phyloP scores from a whole-genome alignment of 2,888 invertebrate species.

The Psylliodes chrysocephalus region DNA sequence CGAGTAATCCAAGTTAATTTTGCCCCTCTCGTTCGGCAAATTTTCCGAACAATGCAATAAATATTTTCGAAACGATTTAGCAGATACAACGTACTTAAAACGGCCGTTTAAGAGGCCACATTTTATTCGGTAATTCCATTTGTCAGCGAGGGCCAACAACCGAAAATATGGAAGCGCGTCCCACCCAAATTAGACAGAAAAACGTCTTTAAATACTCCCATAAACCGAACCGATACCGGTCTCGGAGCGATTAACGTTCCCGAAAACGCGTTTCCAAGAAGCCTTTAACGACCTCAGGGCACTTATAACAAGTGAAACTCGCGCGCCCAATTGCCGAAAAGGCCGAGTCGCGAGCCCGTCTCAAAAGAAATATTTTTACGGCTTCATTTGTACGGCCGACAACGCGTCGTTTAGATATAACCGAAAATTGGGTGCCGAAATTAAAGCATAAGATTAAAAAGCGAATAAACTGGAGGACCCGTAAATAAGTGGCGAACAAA shows the following conservation, averaged over 20 bases:
- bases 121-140: too few relatives aligned
- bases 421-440: slow-evolving; percentile 64
- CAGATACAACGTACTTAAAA: too few relatives aligned
- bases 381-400: slow-evolving; percentile 62
- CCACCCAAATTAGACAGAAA: slow-evolving; percentile 24
- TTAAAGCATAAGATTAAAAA: slow-evolving; percentile 65
- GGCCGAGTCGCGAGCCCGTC: slow-evolving; percentile 34
- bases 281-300: slow-evolving; percentile 17
- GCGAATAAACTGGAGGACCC: slow-evolving; percentile 54
- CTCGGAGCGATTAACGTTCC: slow-evolving; percentile 22
- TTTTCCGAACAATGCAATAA: too few relatives aligned
- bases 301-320: slow-evolving; percentile 25
- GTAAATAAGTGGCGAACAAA: slow-evolving; percentile 38
- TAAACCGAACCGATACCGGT: slow-evolving; percentile 23
- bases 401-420: slow-evolving; percentile 59
- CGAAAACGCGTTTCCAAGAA: slow-evolving; percentile 25
- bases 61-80: too few relatives aligned
- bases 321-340: slow-evolving; percentile 18
- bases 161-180: background rate
- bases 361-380: slow-evolving; percentile 59
- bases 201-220: slow-evolving; percentile 13
- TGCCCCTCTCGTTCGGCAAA: too few relatives aligned
- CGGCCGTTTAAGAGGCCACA: too few relatives aligned
- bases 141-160: background rate
- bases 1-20: too few relatives aligned